Base-by-base conservation (phyloP, 2,888 invertebrate genomes). In the Dendrolimus houi region DNA sequence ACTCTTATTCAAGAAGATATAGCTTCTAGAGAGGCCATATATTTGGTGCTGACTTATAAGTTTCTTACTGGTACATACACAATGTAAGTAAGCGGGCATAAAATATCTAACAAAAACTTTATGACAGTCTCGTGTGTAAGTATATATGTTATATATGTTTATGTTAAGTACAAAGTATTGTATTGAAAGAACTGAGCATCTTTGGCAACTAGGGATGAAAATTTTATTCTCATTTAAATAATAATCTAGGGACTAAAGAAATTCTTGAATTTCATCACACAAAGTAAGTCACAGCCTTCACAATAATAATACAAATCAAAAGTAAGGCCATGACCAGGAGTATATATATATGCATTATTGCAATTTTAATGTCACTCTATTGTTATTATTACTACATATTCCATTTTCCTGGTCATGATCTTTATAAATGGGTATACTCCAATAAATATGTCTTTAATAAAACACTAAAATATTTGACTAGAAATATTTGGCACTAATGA, bases 201-300 rank as follows among this genome's bases (percentile, higher is more conserved):
- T 79, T 82, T 85, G 85, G 81, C 84, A 83, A 79, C 47, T 47
- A 9, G 1, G 47, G 47, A 47, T 47, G 1, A 29, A 29, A 29
- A 29, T 29, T 47, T 47, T 47, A 10, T 47, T 47, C 47, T 47
- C 12, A 47, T 47, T 47, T 47, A 47, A 47, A 47, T 9, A 47
- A 47, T 47, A 47, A 47, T 10, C 47, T 47, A 17, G n/a, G 8
- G 10, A n/a, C n/a, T 54, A 54, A 58, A 42, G 58, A 58, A 66
- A 60, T 29, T 65, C 81, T 78, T 75, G 71, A 82, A 80, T 83
- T 81, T 73, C 72, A 78, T 74, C 72, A 75, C 74, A 78, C 73
- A 85, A 87, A 87, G 72, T 75, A 84, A 87, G 79, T 89, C 89
- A 89, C 89, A 89, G 89, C 89, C 88, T 77, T 84, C 70, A 83